Evolutionary conservation across 64 coral and sea anemone genomes (phyloP).

Genomic region (Porites lutea): DNA sequence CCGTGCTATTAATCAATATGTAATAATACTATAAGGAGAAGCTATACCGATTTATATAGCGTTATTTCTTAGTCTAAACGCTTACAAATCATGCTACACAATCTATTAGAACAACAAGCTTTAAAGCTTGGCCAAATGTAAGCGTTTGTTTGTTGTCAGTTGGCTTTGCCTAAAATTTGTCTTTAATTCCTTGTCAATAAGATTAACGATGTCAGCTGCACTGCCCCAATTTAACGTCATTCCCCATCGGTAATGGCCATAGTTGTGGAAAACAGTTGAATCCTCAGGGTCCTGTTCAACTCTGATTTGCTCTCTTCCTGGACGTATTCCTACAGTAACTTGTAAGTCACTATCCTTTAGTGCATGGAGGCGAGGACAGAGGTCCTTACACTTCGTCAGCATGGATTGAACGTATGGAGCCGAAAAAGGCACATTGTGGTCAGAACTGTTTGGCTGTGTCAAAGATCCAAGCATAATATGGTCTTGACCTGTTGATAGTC

Average conservation of each 20-base stretch:
- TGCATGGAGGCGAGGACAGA: neutral
- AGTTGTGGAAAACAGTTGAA: slow-evolving; percentile 39
- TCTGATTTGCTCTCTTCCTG: neutral
- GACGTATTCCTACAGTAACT: slow-evolving; percentile 18
- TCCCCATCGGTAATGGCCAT: slow-evolving; percentile 48
- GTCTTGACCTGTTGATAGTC: slow-evolving; percentile 37
- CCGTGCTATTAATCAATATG: too few relatives aligned
- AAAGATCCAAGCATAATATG: slow-evolving; percentile 12
- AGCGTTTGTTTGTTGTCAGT: neutral
- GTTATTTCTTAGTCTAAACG: too few relatives aligned
- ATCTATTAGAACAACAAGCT: too few relatives aligned
- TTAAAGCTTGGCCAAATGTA: slow-evolving; percentile 9
- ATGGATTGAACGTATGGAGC: slow-evolving; percentile 39
- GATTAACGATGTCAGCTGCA: slow-evolving; percentile 24
- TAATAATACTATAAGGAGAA: too few relatives aligned
- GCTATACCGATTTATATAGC: too few relatives aligned
- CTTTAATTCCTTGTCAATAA: neutral
- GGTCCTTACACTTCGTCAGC: slow-evolving; percentile 26
- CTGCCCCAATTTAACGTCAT: slow-evolving; percentile 45
- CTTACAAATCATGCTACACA: too few relatives aligned
- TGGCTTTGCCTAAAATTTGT: neutral
- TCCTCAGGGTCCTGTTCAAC: slow-evolving; percentile 18
- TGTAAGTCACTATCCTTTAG: slow-evolving; percentile 16
- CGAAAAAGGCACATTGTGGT: neutral
- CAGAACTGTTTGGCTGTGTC: slow-evolving; percentile 13